phyloP scores from a whole-genome alignment of 35 echinoderm and acorn worm genomes.

The Apostichopus californicus region DNA sequence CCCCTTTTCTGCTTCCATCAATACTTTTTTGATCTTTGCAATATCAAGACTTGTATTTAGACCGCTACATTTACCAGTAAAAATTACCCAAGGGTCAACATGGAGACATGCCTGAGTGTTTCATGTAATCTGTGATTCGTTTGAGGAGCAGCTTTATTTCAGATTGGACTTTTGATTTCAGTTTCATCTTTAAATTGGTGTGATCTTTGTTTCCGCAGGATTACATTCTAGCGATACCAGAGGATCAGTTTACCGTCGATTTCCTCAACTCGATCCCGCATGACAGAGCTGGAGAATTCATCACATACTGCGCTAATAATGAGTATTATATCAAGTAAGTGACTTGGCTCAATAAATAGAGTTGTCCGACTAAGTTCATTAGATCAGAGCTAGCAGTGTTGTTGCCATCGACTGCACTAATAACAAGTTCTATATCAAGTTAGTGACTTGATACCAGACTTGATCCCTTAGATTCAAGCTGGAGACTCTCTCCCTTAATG shows the following conservation, averaged over 20 bases:
- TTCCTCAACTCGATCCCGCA: slow-evolving; percentile 66
- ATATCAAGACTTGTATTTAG: not conserved
- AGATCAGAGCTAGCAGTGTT: not conserved
- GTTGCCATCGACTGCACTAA: not conserved
- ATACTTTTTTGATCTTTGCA: no score
- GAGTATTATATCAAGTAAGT: slow-evolving; percentile 93
- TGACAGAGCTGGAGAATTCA: slow-evolving; percentile 90
- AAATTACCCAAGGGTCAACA: no score
- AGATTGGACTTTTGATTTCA: not conserved
- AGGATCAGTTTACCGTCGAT: slow-evolving; percentile 60
- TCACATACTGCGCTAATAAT: slow-evolving; percentile 78
- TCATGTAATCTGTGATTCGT: no score
- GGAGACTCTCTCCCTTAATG: no score
- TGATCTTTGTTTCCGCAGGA: slow-evolving; percentile 51
- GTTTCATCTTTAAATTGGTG: no score
- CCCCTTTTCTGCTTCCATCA: no score
- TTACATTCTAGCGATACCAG: slow-evolving; percentile 87
- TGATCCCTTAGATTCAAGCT: no score
- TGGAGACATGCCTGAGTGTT: no score
- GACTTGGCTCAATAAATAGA: not conserved
- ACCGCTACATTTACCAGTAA: no score
- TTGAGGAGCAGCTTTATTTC: no score
- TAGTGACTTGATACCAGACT: not conserved
- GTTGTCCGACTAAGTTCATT: not conserved
- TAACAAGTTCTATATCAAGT: slow-evolving; percentile 22